Conservation (phyloP, 1,140 invertebrate species). For the Megathymus violae region DNA sequence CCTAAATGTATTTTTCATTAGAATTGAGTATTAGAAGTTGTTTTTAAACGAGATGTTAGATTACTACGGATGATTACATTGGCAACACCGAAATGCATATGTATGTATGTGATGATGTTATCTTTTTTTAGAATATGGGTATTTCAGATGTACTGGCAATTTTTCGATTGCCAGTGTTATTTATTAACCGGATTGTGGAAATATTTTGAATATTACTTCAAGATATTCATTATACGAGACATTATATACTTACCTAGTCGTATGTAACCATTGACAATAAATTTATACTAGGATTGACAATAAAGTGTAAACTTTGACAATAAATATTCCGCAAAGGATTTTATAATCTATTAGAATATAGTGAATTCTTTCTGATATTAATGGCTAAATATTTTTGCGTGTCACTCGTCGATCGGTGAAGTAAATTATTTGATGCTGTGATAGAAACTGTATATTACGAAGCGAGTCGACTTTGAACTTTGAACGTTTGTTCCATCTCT, state of each 20-base stretch:
- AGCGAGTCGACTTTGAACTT: slow-evolving; percentile 49
- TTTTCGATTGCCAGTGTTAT: slow-evolving; percentile 11
- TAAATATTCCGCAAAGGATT: slow-evolving; percentile 24
- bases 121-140: slow-evolving; percentile 8
- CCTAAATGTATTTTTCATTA: too few relatives aligned
- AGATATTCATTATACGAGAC: slow-evolving; percentile 14
- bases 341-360: not conserved
- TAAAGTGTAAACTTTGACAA: slow-evolving; percentile 21
- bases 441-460: slow-evolving; percentile 60
- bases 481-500: slow-evolving; percentile 53
- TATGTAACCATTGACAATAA: slow-evolving; percentile 36
- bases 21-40: too few relatives aligned
- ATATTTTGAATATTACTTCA: slow-evolving; percentile 6
- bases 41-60: too few relatives aligned
- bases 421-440: slow-evolving; percentile 69
- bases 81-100: not conserved
- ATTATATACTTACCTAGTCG: too few relatives aligned
- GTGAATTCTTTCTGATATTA: slow-evolving; percentile 3
- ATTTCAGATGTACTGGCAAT: not conserved
- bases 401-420: slow-evolving; percentile 56
- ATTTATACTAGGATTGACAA: slow-evolving; percentile 23
- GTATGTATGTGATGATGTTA: not conserved
- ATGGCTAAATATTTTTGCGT: slow-evolving; percentile 64
- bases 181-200: slow-evolving; percentile 8
- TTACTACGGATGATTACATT: not conserved